These are phyloP conservation scores for Ophion costatus DNA, from an alignment of 2,888 invertebrate species.

Conservation along the genomic window DNA sequence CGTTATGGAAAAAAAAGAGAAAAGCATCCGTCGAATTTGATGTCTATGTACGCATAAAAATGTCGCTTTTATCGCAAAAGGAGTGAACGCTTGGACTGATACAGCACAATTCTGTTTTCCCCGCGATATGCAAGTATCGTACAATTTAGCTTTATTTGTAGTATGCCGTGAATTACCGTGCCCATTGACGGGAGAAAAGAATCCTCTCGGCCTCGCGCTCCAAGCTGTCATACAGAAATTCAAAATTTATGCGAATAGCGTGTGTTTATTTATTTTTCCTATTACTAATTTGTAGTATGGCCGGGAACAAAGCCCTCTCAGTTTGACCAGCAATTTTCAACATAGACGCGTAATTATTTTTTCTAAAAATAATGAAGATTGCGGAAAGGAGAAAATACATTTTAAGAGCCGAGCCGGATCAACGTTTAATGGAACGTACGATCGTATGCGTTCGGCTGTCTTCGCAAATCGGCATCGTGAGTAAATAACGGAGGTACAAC, in stretches of 20 bases:
- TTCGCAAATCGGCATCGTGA: slow-evolving; percentile 56
- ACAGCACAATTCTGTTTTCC: background rate
- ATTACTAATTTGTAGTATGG: background rate
- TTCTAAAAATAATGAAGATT: background rate
- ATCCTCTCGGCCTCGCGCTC: background rate
- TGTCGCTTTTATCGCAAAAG: too few relatives aligned
- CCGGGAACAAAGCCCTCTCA: background rate
- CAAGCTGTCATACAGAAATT: background rate
- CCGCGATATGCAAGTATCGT: slow-evolving; percentile 27
- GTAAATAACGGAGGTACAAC: slow-evolving; percentile 61
- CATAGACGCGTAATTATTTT: background rate
- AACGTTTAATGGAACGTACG: background rate
- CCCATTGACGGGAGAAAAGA: slow-evolving; percentile 1
- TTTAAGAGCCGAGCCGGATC: background rate
- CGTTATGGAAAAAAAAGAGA: background rate
- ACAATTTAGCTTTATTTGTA: slow-evolving; percentile 14
- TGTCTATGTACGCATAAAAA: background rate
- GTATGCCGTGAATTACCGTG: slow-evolving; percentile 18
- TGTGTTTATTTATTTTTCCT: background rate
- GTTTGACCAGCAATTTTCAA: background rate
- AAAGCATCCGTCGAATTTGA: background rate
- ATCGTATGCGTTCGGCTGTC: slow-evolving; percentile 29
- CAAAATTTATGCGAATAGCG: background rate
- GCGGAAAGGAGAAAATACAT: background rate
- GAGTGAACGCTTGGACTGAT: background rate